phyloP scores from a whole-genome alignment of 2,113 vertebrate genomes.

The Aldabrachelys gigantea region DNA sequence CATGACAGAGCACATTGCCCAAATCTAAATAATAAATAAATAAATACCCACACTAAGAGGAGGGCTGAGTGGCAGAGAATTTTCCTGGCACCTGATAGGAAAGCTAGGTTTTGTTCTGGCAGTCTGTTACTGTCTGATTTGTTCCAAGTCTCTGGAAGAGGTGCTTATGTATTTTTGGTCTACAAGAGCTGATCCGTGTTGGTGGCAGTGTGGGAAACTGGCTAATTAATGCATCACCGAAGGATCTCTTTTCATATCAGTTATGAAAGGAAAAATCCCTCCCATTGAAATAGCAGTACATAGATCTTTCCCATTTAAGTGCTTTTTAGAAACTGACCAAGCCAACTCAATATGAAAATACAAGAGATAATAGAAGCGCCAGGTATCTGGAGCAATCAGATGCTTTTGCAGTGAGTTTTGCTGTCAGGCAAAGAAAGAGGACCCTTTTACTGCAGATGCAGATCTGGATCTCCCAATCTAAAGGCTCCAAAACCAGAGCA shows the following conservation, averaged over 20 bases:
- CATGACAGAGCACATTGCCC: accelerated
- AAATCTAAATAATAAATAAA: neutral
- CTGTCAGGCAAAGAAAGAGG: neutral
- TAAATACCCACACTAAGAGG: neutral
- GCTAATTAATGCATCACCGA: neutral
- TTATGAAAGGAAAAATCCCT: neutral
- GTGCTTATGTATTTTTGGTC: neutral
- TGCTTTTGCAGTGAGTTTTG: neutral
- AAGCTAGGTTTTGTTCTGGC: neutral
- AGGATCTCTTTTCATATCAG: neutral
- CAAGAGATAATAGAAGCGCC: neutral
- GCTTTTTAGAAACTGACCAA: neutral
- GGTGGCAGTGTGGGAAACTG: neutral
- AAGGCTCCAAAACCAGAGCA: neutral
- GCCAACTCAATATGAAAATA: neutral
- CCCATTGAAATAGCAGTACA: accelerated
- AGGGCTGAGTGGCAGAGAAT: neutral
- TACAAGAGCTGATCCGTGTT: neutral
- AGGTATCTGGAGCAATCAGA: neutral
- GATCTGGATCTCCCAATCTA: neutral
- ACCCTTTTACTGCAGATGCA: neutral
- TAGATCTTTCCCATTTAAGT: accelerated
- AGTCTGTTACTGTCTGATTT: neutral
- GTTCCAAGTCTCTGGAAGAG: neutral
- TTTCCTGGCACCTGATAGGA: neutral